Percentiles rank a stretch among this genome's conserved stretches.
These are phyloP conservation scores for Hippoglossus hippoglossus DNA, from an alignment of 2,797 vertebrate species.

Conservation along the genomic window DNA sequence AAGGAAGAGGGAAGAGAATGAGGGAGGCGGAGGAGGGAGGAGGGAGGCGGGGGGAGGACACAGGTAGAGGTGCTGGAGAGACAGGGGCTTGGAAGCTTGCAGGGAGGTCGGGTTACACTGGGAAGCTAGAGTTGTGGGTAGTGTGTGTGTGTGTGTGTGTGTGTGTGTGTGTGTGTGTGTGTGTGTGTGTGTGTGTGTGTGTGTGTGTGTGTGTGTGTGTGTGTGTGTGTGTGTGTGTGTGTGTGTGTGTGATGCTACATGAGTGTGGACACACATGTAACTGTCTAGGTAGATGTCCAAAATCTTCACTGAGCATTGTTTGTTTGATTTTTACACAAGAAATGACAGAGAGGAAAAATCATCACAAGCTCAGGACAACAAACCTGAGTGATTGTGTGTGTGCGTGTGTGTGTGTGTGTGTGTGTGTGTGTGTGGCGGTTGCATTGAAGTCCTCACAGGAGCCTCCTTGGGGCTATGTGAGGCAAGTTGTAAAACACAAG, in stretches of 20 bases:
- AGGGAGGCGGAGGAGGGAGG: slow-evolving; percentile 62
- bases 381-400: background rate
- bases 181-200: slow-evolving; percentile 40
- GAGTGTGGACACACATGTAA: background rate
- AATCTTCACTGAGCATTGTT: background rate
- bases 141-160: slow-evolving; percentile 21
- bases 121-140: slow-evolving; percentile 54
- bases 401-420: slow-evolving; percentile 22
- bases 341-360: background rate
- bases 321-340: slow-evolving; percentile 9
- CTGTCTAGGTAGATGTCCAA: slow-evolving; percentile 12
- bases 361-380: background rate
- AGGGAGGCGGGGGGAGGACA: slow-evolving; percentile 83
- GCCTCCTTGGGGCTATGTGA: slow-evolving; percentile 60
- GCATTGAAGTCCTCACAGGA: slow-evolving; percentile 31
- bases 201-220: slow-evolving; percentile 37
- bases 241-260: slow-evolving; percentile 31
- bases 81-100: slow-evolving; percentile 63
- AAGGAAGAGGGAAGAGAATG: slow-evolving; percentile 54
- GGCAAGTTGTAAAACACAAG: slow-evolving; percentile 77
- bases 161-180: slow-evolving; percentile 37
- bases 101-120: slow-evolving; percentile 89
- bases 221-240: slow-evolving; percentile 41
- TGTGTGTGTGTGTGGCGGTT: slow-evolving; percentile 6
- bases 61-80: slow-evolving; percentile 81